Evolutionary conservation across 2,888 invertebrate genomes (phyloP), one percentile per base, ranked within the genome.

Genomic region (Ditula angustiorana): DNA sequence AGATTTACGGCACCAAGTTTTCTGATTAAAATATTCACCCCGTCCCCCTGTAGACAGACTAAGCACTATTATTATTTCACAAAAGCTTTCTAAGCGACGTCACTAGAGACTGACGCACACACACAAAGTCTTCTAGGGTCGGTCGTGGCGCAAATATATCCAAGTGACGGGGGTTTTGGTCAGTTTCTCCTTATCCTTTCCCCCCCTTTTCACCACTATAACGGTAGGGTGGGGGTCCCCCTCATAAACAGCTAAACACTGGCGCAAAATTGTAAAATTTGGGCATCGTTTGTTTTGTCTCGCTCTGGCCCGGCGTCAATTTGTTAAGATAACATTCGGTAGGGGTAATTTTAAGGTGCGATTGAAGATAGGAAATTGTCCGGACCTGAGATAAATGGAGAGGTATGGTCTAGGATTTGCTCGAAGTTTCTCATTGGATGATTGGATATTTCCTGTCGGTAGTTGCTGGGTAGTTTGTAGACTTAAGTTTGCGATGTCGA

Each of bases 181-280:
- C 85, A 82, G 79, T 80, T 79, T 80, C 88, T 87, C 88, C 89
- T 90, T 90, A 86, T 86, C 88, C 87, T 85, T 19, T 16, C 11
- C 81, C 79, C 80, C 87, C 86, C 78, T 80, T n/a, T 83, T 83
- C 81, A 79, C 78, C 87, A 89, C 89, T 90, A 89, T 85, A 79
- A 75, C 71, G 76, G 75, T n/a, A 19, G 74, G 77, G 71, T 66
- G 71, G 76, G 74, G 70, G 62, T 70, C 63, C 82, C 83, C 85
- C 81, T 87, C 83, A 88, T 90, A 91, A 90, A 90, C 90, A 90
- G 80, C 86, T 89, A 90, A 92, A 90, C 86, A 89, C 80, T 78
- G 84, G 77, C 79, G 83, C 87, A 81, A 87, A 90, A 90, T 90
- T 89, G 89, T 89, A 87, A 89, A 90, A 88, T 90, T 90, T 75